Evolutionary conservation across 2,113 vertebrate species (phyloP), one percentile per base, ranked within the genome.

Genomic region (Tachycineta bicolor): DNA sequence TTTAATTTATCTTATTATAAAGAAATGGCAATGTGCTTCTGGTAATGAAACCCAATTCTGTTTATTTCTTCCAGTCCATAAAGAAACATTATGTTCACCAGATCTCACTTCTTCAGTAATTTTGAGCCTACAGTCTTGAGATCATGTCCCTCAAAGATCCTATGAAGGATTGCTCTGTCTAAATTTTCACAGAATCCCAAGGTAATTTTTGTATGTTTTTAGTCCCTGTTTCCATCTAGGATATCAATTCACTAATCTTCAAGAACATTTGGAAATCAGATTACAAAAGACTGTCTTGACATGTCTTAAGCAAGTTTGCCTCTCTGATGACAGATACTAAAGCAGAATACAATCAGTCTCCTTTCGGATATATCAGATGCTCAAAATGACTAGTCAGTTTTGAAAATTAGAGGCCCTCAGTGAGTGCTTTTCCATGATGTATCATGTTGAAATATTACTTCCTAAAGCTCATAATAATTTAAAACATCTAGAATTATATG

Each of bases 1-100:
- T 96, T 97, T 96, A 96, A 97, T 96, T 96, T 97, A 92, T 98
- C 97, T 97, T 97, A 85, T 82, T 96, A 95, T 87, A 89, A 87
- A 94, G 95, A 97, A 97, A 96, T 96, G 94, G 83, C 94, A 94
- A 25, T 95, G 78, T 96, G 89, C 87, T 97, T 97, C 96, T 98
- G 92, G 97, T 97, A 97, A 98, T 91, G 91, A 83, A 97, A 97
- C 65, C 58, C 34, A 76, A 93, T 95, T 96, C 93, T 96, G 73
- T 93, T 95, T 97, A 78, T 80, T 93, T 78, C 93, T 94, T 90
- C 82, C 87, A 68, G 39, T 87, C 73, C 24, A 75, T 96, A 88
- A 91, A 67, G 89, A 97, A 96, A 91, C 58, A 82, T 71, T 82
- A 76, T 89, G 28, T 90, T 92, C 83, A 78, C 67, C 62, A 84